Percentiles rank a stretch among this genome's conserved stretches.
Evolutionary conservation across 2,113 vertebrate genomes (phyloP).

Genomic region (Pyxicephalus adspersus): DNA sequence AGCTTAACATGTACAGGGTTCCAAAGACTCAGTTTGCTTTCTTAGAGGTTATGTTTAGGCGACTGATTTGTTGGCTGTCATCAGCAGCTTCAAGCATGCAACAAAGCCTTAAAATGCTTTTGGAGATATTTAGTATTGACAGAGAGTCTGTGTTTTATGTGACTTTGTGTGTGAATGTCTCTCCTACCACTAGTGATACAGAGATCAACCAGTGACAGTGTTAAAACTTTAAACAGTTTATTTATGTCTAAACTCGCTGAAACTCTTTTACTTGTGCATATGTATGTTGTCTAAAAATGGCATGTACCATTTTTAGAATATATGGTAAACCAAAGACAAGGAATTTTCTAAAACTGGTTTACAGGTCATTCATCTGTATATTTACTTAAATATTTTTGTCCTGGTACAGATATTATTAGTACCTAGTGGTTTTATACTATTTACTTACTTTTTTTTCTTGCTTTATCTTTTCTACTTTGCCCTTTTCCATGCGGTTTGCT

Average conservation of each 20-base stretch:
- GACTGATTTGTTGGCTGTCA: too few species aligned
- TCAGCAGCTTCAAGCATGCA: too few species aligned
- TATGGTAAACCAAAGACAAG: conserved; percentile 36
- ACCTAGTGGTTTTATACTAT: conserved; percentile 26
- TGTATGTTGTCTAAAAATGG: conserved; percentile 8
- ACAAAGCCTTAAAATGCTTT: too few species aligned
- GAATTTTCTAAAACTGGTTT: conserved; percentile 19
- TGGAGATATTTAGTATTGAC: too few species aligned
- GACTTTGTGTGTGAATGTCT: too few species aligned
- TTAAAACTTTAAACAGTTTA: not conserved
- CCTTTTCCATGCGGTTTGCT: conserved; percentile 4
- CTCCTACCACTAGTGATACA: too few species aligned
- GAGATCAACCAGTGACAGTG: too few species aligned
- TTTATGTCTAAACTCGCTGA: not conserved
- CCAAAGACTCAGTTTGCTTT: too few species aligned
- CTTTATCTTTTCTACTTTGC: not conserved
- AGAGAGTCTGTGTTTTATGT: too few species aligned
- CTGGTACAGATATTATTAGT: conserved; percentile 27
- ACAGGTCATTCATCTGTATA: conserved; percentile 12
- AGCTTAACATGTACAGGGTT: too few species aligned
- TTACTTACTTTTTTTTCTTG: conserved; percentile 9
- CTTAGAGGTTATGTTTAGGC: too few species aligned
- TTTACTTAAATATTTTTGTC: conserved; percentile 39
- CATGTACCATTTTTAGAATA: conserved; percentile 12
- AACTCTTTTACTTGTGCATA: conserved; percentile 1